Conservation (phyloP, 2,888 invertebrate species). For the Callosobruchus maculatus region DNA sequence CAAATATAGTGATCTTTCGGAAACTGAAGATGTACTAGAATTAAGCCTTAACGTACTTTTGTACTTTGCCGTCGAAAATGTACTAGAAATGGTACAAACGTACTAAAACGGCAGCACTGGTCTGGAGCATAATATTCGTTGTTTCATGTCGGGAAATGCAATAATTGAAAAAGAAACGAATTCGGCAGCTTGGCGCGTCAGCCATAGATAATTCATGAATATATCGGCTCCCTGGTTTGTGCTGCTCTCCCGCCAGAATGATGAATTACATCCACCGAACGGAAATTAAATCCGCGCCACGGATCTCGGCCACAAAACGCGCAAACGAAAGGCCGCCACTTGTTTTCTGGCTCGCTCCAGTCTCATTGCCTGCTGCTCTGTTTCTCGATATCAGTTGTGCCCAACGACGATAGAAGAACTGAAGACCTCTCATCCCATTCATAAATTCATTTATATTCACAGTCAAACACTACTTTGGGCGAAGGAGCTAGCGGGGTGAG, state of each 20-base stretch:
- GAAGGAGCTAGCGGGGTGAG: too few relatives aligned
- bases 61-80: too few relatives aligned
- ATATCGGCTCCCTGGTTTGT: neutral
- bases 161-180: neutral
- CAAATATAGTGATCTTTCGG: too few relatives aligned
- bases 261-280: neutral
- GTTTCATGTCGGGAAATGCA: neutral
- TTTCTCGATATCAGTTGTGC: too few relatives aligned
- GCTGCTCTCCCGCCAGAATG: neutral
- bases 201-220: neutral
- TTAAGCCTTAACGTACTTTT: too few relatives aligned
- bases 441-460: too few relatives aligned
- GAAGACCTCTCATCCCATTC: too few relatives aligned
- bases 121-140: neutral
- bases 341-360: neutral
- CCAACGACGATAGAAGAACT: too few relatives aligned
- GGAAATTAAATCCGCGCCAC: neutral
- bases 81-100: too few relatives aligned
- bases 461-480: too few relatives aligned
- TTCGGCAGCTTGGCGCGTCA: neutral
- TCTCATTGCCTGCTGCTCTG: neutral
- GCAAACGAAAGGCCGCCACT: neutral
- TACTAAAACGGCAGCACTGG: too few relatives aligned
- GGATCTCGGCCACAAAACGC: neutral
- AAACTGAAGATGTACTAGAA: too few relatives aligned